Percentiles rank a stretch among this genome's conserved stretches.
Evolutionary conservation across 2,113 vertebrate species (phyloP).

Genomic region (Phalacrocorax brasilianus): DNA sequence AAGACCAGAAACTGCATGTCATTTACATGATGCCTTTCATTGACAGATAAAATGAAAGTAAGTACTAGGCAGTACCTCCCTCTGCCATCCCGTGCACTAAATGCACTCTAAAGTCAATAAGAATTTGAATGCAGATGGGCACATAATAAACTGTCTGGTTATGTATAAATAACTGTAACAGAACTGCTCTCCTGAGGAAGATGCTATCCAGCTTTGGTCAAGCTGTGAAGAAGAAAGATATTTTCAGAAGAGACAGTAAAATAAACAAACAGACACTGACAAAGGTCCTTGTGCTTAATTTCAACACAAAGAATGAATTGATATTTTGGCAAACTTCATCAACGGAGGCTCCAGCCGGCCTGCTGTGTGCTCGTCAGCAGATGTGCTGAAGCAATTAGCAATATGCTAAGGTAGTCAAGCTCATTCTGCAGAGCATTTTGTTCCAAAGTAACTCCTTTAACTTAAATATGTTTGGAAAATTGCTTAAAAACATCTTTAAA

Average conservation of each 20-base stretch:
- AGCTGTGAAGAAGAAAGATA: not conserved
- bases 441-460: not conserved
- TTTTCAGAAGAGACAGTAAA: constrained; percentile 17
- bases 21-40: not conserved
- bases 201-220: not conserved
- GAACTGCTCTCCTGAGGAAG: not conserved
- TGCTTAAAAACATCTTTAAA: not conserved
- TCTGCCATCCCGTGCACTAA: not conserved
- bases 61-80: not conserved
- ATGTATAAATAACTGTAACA: not conserved
- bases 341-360: not conserved
- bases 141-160: not conserved
- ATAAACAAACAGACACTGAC: not conserved
- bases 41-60: not conserved
- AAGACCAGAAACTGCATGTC: not conserved
- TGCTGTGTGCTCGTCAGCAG: not conserved
- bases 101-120: not conserved
- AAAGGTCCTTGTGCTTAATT: not conserved
- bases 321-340: not conserved
- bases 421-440: not conserved
- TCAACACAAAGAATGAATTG: not conserved
- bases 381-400: constrained; percentile 30
- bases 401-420: not conserved
- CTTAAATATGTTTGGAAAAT: not conserved
- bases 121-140: constrained; percentile 4